Evolutionary conservation across 2,797 vertebrate genomes (phyloP).

Genomic region (Geotrypetes seraphini): DNA sequence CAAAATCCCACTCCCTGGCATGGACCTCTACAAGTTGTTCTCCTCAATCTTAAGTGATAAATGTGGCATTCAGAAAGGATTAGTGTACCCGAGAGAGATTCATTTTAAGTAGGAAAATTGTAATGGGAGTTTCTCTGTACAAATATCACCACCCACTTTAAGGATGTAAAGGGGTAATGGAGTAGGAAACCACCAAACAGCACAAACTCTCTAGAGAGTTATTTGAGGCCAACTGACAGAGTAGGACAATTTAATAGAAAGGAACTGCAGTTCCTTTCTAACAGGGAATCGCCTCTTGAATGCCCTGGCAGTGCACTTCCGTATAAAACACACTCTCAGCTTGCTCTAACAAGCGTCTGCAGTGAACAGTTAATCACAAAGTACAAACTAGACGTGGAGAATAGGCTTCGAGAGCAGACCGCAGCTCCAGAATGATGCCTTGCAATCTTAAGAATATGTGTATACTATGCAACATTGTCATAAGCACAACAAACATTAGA

Average conservation of each 20-base stretch:
- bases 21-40: conserved; percentile 14
- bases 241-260: no score
- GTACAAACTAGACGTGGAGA: conserved; percentile 23
- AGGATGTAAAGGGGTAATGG: conserved; percentile 2
- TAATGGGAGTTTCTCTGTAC: background rate
- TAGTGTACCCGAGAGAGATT: background rate
- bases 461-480: conserved; percentile 13
- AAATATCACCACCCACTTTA: conserved; percentile 1
- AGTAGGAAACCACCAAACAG: background rate
- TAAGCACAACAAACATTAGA: conserved; percentile 32
- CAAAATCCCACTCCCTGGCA: conserved; percentile 1
- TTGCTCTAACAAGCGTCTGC: background rate
- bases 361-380: conserved; percentile 15
- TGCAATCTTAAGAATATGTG: conserved; percentile 21
- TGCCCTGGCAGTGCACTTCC: no score
- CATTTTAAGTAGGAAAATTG: background rate
- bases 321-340: no score
- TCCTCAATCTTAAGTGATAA: conserved; percentile 16
- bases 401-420: conserved; percentile 32
- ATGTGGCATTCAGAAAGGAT: conserved; percentile 8
- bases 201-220: no score
- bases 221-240: no score
- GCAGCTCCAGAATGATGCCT: conserved; percentile 16
- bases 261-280: no score
- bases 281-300: no score